Evolutionary conservation across 2,888 invertebrate genomes (phyloP).

Genomic region (Eilema sororculum): DNA sequence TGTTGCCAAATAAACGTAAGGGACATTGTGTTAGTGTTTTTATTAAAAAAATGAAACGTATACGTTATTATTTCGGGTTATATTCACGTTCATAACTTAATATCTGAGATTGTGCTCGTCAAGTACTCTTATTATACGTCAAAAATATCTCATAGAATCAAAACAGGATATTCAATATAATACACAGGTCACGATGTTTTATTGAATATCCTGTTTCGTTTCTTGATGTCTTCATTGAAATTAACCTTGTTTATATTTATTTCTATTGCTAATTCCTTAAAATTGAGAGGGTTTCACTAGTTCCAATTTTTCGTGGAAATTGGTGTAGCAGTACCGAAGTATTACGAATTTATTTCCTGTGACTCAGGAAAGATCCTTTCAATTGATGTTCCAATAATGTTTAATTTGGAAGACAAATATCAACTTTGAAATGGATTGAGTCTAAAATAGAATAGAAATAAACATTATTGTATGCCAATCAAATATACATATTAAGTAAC

Average conservation of each 20-base stretch:
- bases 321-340: no score
- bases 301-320: no score
- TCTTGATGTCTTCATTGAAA: slow-evolving; percentile 49
- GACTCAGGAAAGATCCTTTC: neutral
- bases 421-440: no score
- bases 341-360: no score
- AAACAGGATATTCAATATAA: neutral
- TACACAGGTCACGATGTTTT: slow-evolving; percentile 25
- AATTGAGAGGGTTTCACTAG: no score
- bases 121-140: slow-evolving; percentile 15
- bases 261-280: neutral
- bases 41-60: slow-evolving; percentile 17
- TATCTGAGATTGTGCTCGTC: slow-evolving; percentile 36
- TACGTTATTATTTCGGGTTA: slow-evolving; percentile 26
- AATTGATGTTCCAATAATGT: neutral
- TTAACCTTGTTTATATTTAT: slow-evolving; percentile 23
- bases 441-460: neutral
- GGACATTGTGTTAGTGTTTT: slow-evolving; percentile 20
- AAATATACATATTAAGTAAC: no score
- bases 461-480: neutral
- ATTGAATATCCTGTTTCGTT: slow-evolving; percentile 51
- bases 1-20: slow-evolving; percentile 11
- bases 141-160: neutral
- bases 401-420: neutral
- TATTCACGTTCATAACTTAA: slow-evolving; percentile 41